A percentile compares a stretch with the other conserved stretches of the same genome.
Conservation (phyloP, 2,797 vertebrate species). For the Vireo griseus region DNA sequence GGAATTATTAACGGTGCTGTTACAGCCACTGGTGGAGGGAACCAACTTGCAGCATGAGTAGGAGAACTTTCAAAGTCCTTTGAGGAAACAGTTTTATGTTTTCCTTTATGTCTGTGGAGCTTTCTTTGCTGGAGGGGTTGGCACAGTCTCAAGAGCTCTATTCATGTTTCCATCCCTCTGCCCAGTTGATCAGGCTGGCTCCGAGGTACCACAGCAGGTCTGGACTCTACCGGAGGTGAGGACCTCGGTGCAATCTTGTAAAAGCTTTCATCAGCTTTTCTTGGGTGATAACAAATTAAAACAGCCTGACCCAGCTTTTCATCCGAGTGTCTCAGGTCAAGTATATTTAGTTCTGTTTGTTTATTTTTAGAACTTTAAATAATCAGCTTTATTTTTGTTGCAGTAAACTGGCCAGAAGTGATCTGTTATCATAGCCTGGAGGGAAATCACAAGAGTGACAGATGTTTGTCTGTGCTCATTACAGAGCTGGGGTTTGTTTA, state of each 20-base stretch:
- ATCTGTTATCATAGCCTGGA: slow-evolving; percentile 40
- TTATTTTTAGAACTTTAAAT: slow-evolving; percentile 64
- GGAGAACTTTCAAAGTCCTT: background rate
- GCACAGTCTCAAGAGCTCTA: background rate
- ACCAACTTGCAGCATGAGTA: rapidly evolving
- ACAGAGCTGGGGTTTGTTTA: slow-evolving; percentile 38
- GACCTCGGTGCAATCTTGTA: background rate
- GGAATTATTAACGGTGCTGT: background rate
- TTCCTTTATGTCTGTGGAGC: background rate
- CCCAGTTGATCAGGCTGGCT: background rate
- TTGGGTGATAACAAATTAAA: slow-evolving; percentile 45
- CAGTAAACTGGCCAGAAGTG: slow-evolving; percentile 57
- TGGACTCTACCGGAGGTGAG: background rate
- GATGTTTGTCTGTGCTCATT: slow-evolving; percentile 56
- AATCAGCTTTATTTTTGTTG: slow-evolving; percentile 59
- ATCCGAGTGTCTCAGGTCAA: slow-evolving; percentile 51
- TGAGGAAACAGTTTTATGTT: background rate
- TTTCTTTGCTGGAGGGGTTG: background rate
- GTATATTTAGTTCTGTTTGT: slow-evolving; percentile 62
- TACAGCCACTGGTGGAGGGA: background rate
- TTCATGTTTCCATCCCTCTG: background rate
- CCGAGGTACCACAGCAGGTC: background rate
- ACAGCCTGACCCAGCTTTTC: slow-evolving; percentile 29
- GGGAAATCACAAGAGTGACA: slow-evolving; percentile 22
- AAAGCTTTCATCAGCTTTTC: slow-evolving; percentile 54